phyloP scores from a whole-genome alignment of 2,888 invertebrate genomes.

The Heliconius aoede region DNA sequence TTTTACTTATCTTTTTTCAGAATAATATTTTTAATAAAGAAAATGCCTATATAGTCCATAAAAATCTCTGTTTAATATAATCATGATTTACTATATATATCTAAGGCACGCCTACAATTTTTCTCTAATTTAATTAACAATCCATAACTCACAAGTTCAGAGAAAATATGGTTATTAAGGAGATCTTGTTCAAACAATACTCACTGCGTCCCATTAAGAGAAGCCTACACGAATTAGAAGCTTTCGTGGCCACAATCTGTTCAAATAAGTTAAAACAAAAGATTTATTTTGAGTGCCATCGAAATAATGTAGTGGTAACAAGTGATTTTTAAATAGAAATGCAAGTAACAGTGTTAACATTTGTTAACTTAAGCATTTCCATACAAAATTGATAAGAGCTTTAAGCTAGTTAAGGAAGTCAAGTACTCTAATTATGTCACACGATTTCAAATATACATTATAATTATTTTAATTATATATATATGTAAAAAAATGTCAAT shows the following conservation, averaged over 20 bases:
- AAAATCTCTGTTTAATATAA: not conserved
- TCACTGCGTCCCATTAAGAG: slow-evolving; percentile 71
- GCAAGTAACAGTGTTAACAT: slow-evolving; percentile 19
- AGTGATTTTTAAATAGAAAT: slow-evolving; percentile 24
- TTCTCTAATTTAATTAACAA: slow-evolving; percentile 61
- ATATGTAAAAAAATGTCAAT: slow-evolving; percentile 15
- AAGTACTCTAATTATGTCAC: slow-evolving; percentile 23
- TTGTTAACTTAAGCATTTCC: slow-evolving; percentile 4
- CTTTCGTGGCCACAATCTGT: slow-evolving; percentile 41
- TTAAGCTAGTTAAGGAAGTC: slow-evolving; percentile 17
- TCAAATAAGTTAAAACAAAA: slow-evolving; percentile 64
- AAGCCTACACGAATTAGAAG: slow-evolving; percentile 64
- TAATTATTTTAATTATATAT: slow-evolving; percentile 23
- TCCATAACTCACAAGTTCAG: slow-evolving; percentile 59
- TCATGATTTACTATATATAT: no score
- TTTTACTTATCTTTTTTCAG: no score
- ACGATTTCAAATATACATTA: slow-evolving; percentile 19
- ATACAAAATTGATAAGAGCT: not conserved
- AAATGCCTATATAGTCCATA: no score
- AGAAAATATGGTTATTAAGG: slow-evolving; percentile 52
- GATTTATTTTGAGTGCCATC: slow-evolving; percentile 48
- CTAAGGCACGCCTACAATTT: not conserved
- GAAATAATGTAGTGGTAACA: slow-evolving; percentile 43
- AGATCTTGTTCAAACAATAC: slow-evolving; percentile 62
- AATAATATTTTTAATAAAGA: no score